phyloP scores from a whole-genome alignment of 2,888 invertebrate genomes.

The Protonemura montana region DNA sequence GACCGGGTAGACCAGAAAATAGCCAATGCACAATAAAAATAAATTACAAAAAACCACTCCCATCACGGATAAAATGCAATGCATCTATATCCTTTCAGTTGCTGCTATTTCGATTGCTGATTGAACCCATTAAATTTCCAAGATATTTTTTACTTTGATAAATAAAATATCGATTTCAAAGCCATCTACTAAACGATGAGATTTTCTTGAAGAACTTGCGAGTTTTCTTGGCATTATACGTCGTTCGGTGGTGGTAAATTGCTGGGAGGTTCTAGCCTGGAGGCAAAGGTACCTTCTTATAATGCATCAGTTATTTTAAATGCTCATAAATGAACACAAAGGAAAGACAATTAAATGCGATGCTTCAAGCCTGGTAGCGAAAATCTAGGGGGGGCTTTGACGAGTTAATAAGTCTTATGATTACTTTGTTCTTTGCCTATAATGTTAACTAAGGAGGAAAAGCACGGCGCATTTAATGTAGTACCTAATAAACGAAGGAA shows the following conservation, averaged over 20 bases:
- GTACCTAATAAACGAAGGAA: not conserved
- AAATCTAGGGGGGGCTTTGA: slow-evolving; percentile 5
- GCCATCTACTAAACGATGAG: not conserved
- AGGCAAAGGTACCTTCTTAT: not conserved
- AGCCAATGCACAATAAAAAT: not conserved
- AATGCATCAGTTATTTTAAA: slow-evolving; percentile 13
- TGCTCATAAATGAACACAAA: slow-evolving; percentile 13
- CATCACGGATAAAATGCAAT: not conserved
- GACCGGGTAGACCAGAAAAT: not conserved
- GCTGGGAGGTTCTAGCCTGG: not conserved
- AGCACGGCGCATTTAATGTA: not conserved
- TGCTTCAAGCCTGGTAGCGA: not conserved
- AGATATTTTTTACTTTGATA: not conserved
- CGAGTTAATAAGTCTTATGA: slow-evolving; percentile 7
- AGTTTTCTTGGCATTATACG: not conserved
- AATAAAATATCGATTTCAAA: not conserved
- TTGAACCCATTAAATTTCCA: not conserved
- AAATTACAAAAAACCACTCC: not conserved
- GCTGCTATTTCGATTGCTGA: not conserved
- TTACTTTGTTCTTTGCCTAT: not conserved
- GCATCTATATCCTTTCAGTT: not conserved
- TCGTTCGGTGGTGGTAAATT: not conserved
- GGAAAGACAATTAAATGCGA: slow-evolving; percentile 8
- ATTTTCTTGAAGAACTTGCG: not conserved
- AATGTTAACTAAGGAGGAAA: not conserved